Base-by-base conservation (phyloP, 2,797 vertebrate species). In the Streptopelia turtur region DNA sequence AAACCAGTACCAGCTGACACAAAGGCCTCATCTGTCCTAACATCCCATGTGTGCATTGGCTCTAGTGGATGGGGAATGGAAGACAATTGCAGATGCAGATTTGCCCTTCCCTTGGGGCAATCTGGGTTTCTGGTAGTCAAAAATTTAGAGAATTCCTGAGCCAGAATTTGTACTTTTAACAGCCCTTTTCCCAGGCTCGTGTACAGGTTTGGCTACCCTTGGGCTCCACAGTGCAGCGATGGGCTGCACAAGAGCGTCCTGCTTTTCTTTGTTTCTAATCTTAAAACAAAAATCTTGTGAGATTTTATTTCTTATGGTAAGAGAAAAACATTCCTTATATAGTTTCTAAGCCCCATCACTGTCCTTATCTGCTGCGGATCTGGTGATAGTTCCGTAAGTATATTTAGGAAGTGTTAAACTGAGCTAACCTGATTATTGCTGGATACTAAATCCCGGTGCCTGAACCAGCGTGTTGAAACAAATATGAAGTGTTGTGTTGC, bases 1-100 rank as follows among this genome's bases (percentile, higher is more conserved):
- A 7, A 0, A 0, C 16, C 10, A 33, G 23, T 11, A 8, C 4
- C 3, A 4, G 22, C 9, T 69, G 81, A 20, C 61, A 64, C 28
- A 41, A 63, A 33, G 43, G 2, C 43, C n/a, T n/a, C 28, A 16
- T 31, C 21, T 56, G 39, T 33, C 18, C 49, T 28, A 10, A 2
- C 4, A 7, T 24, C 23, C 30, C 5, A 1, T 5, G 16, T 30
- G 30, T 69, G 35, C 10, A 3, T 9, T 23, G 56, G 16, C 25
- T 16, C 4, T 45, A 14, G 17, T 3, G 18, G 6, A 20, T 28
- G 5, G 16, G n/a, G 33, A 80, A 10, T 6, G 11, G 68, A 15
- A 31, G 28, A 3, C 41, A 55, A 8, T 4, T 60, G 65, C 8
- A 52, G n/a, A 2, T 52, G 61, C 24, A 56, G 59, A 75, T 37